Evolutionary conservation across 2,113 vertebrate genomes (phyloP).

Genomic region (Dendropsophus ebraccatus): DNA sequence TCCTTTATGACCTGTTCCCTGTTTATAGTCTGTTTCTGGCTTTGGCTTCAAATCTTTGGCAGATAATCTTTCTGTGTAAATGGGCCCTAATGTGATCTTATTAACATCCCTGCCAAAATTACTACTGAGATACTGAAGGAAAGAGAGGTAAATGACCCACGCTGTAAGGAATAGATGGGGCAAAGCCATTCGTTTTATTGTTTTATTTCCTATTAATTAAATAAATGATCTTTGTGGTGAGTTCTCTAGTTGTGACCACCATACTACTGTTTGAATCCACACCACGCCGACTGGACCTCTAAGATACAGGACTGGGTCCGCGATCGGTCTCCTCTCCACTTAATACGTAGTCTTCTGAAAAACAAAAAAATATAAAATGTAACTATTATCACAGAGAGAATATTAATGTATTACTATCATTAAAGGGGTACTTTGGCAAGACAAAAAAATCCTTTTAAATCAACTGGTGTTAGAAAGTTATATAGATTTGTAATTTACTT

Average conservation of each 20-base stretch:
- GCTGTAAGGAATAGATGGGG: not conserved
- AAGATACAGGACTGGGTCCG: not conserved
- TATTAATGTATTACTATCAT: no score
- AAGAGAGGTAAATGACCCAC: not conserved
- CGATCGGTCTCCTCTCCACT: not conserved
- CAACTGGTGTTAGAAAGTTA: no score
- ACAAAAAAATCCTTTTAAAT: no score
- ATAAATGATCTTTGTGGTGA: not conserved
- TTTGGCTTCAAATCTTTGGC: no score
- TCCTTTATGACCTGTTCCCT: no score
- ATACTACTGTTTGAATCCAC: not conserved
- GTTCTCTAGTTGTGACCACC: not conserved
- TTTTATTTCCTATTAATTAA: not conserved
- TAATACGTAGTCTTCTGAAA: slow-evolving; percentile 5
- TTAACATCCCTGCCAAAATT: no score
- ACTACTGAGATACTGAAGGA: no score
- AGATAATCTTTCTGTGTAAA: no score
- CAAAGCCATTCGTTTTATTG: not conserved
- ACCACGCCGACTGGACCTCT: not conserved
- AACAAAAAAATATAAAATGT: not conserved
- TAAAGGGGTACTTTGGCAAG: no score
- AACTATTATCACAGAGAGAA: not conserved
- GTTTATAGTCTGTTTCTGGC: no score
- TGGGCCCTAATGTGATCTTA: no score
- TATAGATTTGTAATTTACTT: no score